A percentile compares a stretch with the other conserved stretches of the same genome.
These are phyloP conservation scores for Stegostoma tigrinum DNA, from an alignment of 2,113 vertebrate species.

Conservation along the genomic window DNA sequence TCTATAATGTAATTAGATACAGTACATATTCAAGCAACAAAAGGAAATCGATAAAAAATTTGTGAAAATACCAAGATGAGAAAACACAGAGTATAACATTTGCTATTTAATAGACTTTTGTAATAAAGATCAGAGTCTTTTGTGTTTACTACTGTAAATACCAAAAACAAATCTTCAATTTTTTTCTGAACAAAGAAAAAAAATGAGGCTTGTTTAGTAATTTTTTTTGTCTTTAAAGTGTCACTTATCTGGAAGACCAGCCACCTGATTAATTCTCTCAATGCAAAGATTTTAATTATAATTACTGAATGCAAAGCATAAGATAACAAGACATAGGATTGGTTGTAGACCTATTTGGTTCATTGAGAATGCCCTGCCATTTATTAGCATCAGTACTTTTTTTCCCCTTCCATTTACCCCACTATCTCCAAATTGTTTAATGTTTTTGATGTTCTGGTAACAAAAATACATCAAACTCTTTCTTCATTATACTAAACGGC, in stretches of 20 bases:
- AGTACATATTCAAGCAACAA: not conserved
- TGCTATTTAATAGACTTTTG: not conserved
- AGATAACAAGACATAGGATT: not conserved
- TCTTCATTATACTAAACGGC: not conserved
- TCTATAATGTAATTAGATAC: not conserved
- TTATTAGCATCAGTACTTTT: not conserved
- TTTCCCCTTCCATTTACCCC: not conserved
- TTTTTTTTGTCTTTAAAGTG: not conserved
- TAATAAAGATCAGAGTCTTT: not conserved
- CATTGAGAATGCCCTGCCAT: not conserved
- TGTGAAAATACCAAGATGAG: not conserved
- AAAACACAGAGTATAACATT: not conserved
- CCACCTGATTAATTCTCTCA: not conserved
- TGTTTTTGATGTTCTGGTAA: not conserved
- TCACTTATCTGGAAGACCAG: not conserved
- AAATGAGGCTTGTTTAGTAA: not conserved
- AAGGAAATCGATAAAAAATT: not conserved
- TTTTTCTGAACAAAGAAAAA: not conserved
- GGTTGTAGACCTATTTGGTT: not conserved
- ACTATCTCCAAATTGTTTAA: not conserved
- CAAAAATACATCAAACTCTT: not conserved
- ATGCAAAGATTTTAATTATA: not conserved
- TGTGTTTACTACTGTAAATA: not conserved
- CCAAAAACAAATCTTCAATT: constrained; percentile 1
- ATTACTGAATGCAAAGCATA: not conserved